These are phyloP conservation scores for Glyphotaelius pellucidus DNA, from an alignment of 2,888 invertebrate species.

Conservation along the genomic window DNA sequence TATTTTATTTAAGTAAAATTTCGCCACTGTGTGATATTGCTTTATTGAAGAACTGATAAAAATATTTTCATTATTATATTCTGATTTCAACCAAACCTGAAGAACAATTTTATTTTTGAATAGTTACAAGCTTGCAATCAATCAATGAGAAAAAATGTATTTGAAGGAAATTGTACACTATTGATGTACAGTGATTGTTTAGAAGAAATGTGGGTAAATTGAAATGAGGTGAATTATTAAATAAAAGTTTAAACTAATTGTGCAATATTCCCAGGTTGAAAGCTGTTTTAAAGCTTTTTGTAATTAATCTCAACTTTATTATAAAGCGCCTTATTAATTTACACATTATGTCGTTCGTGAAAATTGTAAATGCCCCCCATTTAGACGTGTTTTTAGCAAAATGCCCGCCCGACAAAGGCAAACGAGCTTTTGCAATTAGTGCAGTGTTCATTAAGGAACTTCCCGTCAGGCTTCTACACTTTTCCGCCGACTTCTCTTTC, in stretches of 20 bases:
- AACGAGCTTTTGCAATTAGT: slow-evolving; percentile 61
- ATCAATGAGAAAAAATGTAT: no score
- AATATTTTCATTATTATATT: no score
- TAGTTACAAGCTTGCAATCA: no score
- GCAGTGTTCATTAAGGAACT: slow-evolving; percentile 64
- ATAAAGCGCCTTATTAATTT: slow-evolving; percentile 39
- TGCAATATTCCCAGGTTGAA: neutral
- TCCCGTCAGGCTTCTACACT: slow-evolving; percentile 53
- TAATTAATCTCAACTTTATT: slow-evolving; percentile 13
- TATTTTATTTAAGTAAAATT: no score
- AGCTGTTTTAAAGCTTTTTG: neutral
- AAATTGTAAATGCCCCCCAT: slow-evolving; percentile 44
- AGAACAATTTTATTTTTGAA: no score
- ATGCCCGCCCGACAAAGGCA: slow-evolving; percentile 49
- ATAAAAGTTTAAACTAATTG: neutral
- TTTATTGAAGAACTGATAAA: no score
- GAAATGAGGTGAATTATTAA: no score
- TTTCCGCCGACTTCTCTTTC: slow-evolving; percentile 46
- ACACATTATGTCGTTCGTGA: slow-evolving; percentile 39
- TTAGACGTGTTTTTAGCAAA: slow-evolving; percentile 40
- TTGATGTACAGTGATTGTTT: no score
- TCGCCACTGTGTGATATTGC: no score
- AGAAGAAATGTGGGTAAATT: no score
- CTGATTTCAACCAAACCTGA: no score
- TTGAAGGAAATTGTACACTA: no score